Base-by-base conservation (phyloP, 2,888 invertebrate genomes). In the Chaitophorus viminalis region DNA sequence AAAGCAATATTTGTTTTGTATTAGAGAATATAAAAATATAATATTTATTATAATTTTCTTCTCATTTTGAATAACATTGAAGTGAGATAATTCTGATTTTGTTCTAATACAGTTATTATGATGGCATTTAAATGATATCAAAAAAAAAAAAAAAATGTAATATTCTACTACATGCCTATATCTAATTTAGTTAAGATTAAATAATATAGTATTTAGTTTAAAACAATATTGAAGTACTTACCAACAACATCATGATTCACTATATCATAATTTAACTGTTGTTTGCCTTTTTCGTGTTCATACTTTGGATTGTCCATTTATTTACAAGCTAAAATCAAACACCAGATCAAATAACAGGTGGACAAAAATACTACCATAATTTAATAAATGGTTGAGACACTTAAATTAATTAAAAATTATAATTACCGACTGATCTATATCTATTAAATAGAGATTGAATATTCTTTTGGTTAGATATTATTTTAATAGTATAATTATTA, bases 261-360 rank as follows among this genome's bases (percentile, higher is more conserved):
- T 14, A 39, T 54, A 36, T 60, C 29, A 33, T n/a, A 36, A 29
- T 75, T 83, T 36, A 74, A 75, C 17, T 39, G 60, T 18, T 36
- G 29, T 75, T 31, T 1, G 14, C 65, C 39, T 25, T 79, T 72
- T 21, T 86, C 86, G 17, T 86, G n/a, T 72, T 54, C 21, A 36
- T 36, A 86, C 9, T 36, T 36, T n/a, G 60, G 72, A 33, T 86
- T 86, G 54, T 86, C 86, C 86, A 86, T 86, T 79, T 79, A 65
- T n/a, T 8, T 8, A 33, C 60, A 79, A 60, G 3, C 36, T 79
- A 31, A 60, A 79, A 77, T 18, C 31, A 33, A 39, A 25, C 74
- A 68, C 68, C 68, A 68, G 11, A 68, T 11, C 29, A 25, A 68
- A 68, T 9, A 68, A n/a, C 11, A 11, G 11, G 9, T 68, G 1